Evolutionary conservation across 2,113 vertebrate genomes (phyloP), one percentile per base, ranked within the genome.

Genomic region (Gadus macrocephalus): DNA sequence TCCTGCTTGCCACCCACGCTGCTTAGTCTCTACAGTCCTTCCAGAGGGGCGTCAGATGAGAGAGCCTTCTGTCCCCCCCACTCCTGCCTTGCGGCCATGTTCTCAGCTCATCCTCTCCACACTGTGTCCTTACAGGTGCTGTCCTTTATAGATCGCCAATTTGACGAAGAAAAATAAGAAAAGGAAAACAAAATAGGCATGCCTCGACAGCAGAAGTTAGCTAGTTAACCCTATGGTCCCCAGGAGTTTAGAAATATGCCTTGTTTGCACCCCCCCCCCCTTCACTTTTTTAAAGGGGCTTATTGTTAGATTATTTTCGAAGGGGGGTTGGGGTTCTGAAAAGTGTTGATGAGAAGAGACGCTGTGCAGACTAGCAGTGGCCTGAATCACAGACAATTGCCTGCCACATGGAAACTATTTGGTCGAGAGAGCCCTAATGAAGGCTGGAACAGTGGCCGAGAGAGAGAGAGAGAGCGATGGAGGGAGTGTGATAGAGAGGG

Each of bases 401-500:
- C 31, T 5, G 31, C 31, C 31, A 35, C 31, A 35, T 35, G 31
- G 31, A 35, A 35, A 4, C 31, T 4, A 35, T 35, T 35, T 35
- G 4, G 31, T 35, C 31, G 42, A 49, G 42, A 49, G 42, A 49
- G 42, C 8, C 42, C 8, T 9, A 49, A 14, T 12, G 42, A 49
- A 49, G 42, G 12, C 9, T 12, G 42, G 12, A 14, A 49, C 42
- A 49, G 42, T 12, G 42, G 12, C 42, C 8, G 42, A 49, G 42
- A 49, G 42, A 49, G 42, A 49, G 42, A 42, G 42, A 49, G 42
- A 0, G 42, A 49, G 42, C 2, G 42, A 49, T 14, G 12, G 42
- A 75, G 62, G 70, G 77, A 64, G 68, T 78, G 59, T 59, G 72
- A 70, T 38, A 38, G 69, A 82, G 73, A 79, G 68, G 73, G 71